Conservation (phyloP, 2,113 vertebrate species). For the Ondatra zibethicus region DNA sequence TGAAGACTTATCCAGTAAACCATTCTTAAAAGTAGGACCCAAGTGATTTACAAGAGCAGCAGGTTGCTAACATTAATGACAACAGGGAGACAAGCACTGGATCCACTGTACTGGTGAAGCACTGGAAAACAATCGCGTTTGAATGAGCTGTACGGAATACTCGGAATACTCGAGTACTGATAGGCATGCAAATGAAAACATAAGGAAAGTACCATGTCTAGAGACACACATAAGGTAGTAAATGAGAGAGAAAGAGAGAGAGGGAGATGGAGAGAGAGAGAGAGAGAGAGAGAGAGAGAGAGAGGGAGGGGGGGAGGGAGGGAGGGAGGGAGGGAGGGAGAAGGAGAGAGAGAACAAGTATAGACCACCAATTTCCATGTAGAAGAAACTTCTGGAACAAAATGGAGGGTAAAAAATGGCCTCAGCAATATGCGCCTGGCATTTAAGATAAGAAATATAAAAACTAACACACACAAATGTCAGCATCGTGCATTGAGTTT, state of each 20-base stretch:
- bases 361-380: background rate
- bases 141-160: background rate
- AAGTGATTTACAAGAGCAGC: background rate
- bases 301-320: too few species aligned
- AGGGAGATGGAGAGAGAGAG: too few species aligned
- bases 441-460: background rate
- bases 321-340: too few species aligned
- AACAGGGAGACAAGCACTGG: background rate
- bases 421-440: background rate
- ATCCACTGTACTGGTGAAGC: background rate
- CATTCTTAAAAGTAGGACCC: background rate
- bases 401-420: background rate
- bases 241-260: background rate
- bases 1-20: background rate
- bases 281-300: background rate
- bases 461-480: background rate
- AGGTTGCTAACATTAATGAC: background rate
- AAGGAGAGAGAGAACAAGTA: background rate
- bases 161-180: background rate
- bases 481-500: background rate
- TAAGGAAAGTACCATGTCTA: background rate
- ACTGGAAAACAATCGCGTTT: background rate
- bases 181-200: conserved; percentile 14
- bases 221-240: background rate
- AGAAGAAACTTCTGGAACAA: conserved; percentile 1